Evolutionary conservation across 2,888 invertebrate species (phyloP), one percentile per base, ranked within the genome.

Genomic region (Dynastes tityus): DNA sequence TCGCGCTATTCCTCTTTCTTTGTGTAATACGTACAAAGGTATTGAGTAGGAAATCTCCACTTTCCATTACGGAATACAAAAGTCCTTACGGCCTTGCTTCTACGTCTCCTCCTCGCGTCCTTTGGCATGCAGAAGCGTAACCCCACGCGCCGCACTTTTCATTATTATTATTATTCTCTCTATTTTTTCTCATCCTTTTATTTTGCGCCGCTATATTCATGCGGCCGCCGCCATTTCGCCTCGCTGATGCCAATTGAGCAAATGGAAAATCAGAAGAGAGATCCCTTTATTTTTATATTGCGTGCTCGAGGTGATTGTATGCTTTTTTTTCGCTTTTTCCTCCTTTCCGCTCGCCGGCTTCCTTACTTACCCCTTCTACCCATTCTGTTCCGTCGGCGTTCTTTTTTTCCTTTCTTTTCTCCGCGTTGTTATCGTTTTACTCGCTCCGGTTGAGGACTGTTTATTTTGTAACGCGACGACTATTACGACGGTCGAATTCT

Each of bases 51-150:
- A 58, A 71, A 78, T 67, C 78, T 80, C 71, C 76, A 76, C 65
- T 78, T 80, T 80, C 78, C 76, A 80, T 80, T 80, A 80, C 67
- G 64, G 71, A 78, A 67, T 76, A 80, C 78, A 80, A 80, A 78
- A 78, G 73, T 73, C 73, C 40, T 22, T 11, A n/a, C 73, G 55
- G 71, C 40, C 40, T 32, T n/a, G 16, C 37, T 32, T 71, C 11
- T 11, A 6, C 6, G 11, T 58, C 6, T 58, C 11, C 16, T 27
- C 58, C 73, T 22, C 27, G 13, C 16, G 11, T 40, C 11, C 37
- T 58, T 58, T 45, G 40, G 16, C 58, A 71, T 71, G 22, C 37
- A 71, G 32, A 73, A 71, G 58, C 58, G 73, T 73, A 73, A 27
- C 32, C 8, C 58, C 58, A 16, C 55, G 22, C 55, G 11, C 16